Base-by-base conservation (phyloP, 2,797 vertebrate species). In the Chelmon rostratus region DNA sequence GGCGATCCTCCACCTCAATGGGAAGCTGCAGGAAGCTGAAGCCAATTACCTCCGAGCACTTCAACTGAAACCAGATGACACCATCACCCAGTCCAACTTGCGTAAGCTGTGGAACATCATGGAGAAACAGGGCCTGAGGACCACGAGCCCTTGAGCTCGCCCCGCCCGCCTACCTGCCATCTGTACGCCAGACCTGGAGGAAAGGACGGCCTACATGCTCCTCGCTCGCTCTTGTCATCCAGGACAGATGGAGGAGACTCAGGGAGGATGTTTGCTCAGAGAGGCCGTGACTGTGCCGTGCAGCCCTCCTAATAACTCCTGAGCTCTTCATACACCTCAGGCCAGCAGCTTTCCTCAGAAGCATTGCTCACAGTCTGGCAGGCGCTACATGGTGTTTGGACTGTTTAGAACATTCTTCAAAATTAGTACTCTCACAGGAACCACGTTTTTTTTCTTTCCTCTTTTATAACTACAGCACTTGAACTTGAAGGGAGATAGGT, bases 51-150 rank as follows among this genome's bases (percentile, higher is more conserved):
- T 99, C 84, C 94, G 95, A 88, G 98, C 98, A 15, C 96, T 99
- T 78, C 97, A 96, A 77, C 96, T 99, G 87, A 99, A 99, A 84
- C 98, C 98, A 0, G 98, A 99, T 42, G 98, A 99, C 83, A 90
- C 95, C 90, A 99, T 99, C 94, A 99, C 98, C 12, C 98, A 99
- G 92, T 99, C 98, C 73, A 99, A 99, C 90, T 94, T 99, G 85
- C 98, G 98, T 65, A 99, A 99, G 91, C 94, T 99, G 65, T 98
- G 98, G 98, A 99, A 99, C 93, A 99, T 99, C 92, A 99, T 99
- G 98, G 98, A 99, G 92, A 99, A 99, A 79, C 98, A 99, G 95
- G 98, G 98, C 89, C 91, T 99, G 92, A 97, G 95, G 95, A 99
- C 94, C 85, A 89, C 33, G 5, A 91, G 93, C 76, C 94, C 93